Evolutionary conservation across 2,797 vertebrate genomes (phyloP).

Genomic region (Cephalopachus bancanus): DNA sequence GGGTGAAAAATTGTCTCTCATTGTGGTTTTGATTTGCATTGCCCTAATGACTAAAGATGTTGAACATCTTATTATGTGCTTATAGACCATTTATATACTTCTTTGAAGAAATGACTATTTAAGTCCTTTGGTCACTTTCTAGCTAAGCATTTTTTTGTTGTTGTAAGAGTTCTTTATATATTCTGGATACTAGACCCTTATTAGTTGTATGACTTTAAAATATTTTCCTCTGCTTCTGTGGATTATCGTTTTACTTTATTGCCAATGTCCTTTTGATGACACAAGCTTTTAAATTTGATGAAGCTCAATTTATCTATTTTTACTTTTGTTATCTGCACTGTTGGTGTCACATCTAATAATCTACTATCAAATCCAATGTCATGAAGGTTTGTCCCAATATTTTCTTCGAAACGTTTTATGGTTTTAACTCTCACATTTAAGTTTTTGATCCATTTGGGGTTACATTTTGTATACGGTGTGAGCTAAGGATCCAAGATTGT

Average conservation of each 20-base stretch:
- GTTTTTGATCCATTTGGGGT: not conserved
- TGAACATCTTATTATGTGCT: not conserved
- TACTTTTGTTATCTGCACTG: not conserved
- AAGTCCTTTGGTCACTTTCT: not conserved
- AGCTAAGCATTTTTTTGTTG: not conserved
- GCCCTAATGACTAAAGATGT: not conserved
- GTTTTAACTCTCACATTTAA: no score
- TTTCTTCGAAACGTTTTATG: no score
- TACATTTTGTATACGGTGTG: not conserved
- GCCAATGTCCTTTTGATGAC: not conserved
- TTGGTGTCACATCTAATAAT: not conserved
- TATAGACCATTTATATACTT: not conserved
- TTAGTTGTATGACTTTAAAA: not conserved
- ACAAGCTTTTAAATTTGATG: conserved; percentile 11
- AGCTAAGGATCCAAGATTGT: not conserved
- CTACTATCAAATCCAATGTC: not conserved
- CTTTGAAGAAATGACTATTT: conserved; percentile 24
- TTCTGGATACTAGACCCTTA: not conserved
- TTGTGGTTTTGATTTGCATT: conserved; percentile 37
- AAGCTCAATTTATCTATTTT: not conserved
- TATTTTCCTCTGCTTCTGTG: not conserved
- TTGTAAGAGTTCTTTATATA: conserved; percentile 21
- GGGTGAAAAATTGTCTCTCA: not conserved
- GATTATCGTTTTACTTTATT: not conserved
- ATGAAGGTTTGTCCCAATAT: not conserved